Base-by-base conservation (phyloP, 2,888 invertebrate species). In the Aquatica leii region DNA sequence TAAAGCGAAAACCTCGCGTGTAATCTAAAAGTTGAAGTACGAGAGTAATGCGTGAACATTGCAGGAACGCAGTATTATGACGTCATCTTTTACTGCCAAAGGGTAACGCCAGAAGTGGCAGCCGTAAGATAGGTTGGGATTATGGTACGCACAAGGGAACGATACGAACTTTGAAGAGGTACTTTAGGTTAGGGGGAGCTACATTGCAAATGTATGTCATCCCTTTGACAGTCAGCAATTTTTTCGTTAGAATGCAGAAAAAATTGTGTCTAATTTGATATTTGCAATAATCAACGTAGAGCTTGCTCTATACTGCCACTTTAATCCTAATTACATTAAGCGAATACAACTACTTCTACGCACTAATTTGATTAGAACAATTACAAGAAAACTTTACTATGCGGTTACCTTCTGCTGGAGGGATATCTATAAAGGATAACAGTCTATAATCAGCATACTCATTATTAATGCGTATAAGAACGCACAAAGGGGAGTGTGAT, bases 111-210 rank as follows among this genome's bases (percentile, higher is more conserved):
- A 57, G 57, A 57, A 57, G 62, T 64, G 62, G 51, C 51, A 56
- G 54, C 54, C 55, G 63, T 65, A 60, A 67, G 69, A 61, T 69
- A 70, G 70, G 70, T 70, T 69, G 67, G 67, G 70, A 67, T 66
- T 56, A 53, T 51, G 64, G 17, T 59, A 60, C 64, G 63, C 63
- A 63, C 63, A 48, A 37, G 59, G 48, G 59, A 59, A 52, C 59
- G 59, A 59, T 48, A 54, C 40, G 58, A 54, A 53, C 24, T 63
- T 40, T 63, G 41, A 54, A 63, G 62, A 60, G 62, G 53, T 62
- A 59, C 59, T 67, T 54, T 50, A 58, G 64, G 60, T 65, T 57
- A 58, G 61, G 66, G 65, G 63, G 67, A 65, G 60, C 49, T 69
- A 54, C 60, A 62, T 48, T 62, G 58, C 53, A 60, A 68, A 67